phyloP scores from a whole-genome alignment of 1,140 invertebrate genomes.

The Sminthurinus signatus region DNA sequence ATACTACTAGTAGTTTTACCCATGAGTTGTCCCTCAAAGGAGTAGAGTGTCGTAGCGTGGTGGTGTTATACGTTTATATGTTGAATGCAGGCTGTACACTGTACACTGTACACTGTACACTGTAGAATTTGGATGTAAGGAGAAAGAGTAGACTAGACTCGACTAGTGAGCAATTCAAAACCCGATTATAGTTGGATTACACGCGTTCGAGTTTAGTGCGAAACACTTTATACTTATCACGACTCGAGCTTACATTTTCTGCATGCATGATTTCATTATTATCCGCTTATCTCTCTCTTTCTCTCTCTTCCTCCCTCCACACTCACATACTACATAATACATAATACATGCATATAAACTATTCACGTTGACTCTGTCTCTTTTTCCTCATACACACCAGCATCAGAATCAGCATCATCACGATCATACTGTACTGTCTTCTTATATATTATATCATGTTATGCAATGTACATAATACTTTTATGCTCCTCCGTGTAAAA shows the following conservation, averaged over 20 bases:
- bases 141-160: not conserved
- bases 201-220: constrained; percentile 20
- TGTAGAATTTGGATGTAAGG: too few relatives aligned
- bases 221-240: constrained; percentile 25
- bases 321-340: not conserved
- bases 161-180: constrained; percentile 7
- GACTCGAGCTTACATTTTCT: constrained; percentile 22
- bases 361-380: too few relatives aligned
- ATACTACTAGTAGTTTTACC: constrained; percentile 14
- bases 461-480: too few relatives aligned
- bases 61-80: too few relatives aligned
- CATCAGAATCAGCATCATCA: constrained; percentile 5
- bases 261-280: constrained; percentile 28
- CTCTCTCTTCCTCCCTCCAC: not conserved
- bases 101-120: too few relatives aligned
- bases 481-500: too few relatives aligned
- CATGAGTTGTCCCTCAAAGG: constrained; percentile 2
- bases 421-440: not conserved
- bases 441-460: too few relatives aligned
- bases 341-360: not conserved
- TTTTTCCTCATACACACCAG: constrained; percentile 3
- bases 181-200: constrained; percentile 19
- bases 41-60: constrained; percentile 6
- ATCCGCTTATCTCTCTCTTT: constrained; percentile 16
- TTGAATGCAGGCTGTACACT: too few relatives aligned